A percentile compares a stretch with the other conserved stretches of the same genome.
Evolutionary conservation across 2,888 invertebrate genomes (phyloP).

Genomic region (Balanococcus diminutus): DNA sequence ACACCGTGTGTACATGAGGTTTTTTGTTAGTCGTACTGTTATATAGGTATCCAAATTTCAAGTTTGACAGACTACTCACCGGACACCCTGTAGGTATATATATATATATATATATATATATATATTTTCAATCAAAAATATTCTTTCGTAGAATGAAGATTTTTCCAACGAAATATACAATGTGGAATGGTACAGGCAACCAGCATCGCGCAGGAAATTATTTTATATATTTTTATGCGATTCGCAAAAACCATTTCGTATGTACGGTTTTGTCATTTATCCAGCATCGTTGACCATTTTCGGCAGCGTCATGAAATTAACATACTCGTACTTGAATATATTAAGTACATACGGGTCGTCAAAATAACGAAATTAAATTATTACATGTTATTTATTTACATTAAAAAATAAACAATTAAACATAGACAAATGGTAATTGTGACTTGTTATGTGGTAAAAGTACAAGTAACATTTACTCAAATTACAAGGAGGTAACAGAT

Average conservation of each 20-base stretch:
- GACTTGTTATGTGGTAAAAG: slow-evolving; percentile 55
- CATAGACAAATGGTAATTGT: slow-evolving; percentile 55
- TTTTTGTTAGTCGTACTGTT: too few species aligned
- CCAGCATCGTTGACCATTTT: slow-evolving; percentile 40
- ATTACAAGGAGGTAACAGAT: slow-evolving; percentile 55
- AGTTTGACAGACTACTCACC: too few species aligned
- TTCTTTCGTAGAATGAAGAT: slow-evolving; percentile 36
- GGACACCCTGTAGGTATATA: too few species aligned
- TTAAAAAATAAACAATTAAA: slow-evolving; percentile 55
- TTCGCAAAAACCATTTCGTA: slow-evolving; percentile 2
- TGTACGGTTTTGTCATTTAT: slow-evolving; percentile 19
- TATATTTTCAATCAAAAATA: too few species aligned
- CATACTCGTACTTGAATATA: slow-evolving; percentile 40
- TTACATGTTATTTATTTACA: slow-evolving; percentile 55
- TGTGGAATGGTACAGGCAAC: slow-evolving; percentile 20
- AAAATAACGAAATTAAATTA: slow-evolving; percentile 37
- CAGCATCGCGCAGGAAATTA: not conserved
- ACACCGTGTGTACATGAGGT: too few species aligned
- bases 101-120: too few species aligned
- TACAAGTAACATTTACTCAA: slow-evolving; percentile 55
- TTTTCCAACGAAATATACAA: slow-evolving; percentile 13
- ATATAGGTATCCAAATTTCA: too few species aligned
- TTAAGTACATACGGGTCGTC: slow-evolving; percentile 35
- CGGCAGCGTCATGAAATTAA: slow-evolving; percentile 44
- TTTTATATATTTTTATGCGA: slow-evolving; percentile 43